Evolutionary conservation across 2,797 vertebrate genomes (phyloP).

Genomic region (Perodicticus potto): DNA sequence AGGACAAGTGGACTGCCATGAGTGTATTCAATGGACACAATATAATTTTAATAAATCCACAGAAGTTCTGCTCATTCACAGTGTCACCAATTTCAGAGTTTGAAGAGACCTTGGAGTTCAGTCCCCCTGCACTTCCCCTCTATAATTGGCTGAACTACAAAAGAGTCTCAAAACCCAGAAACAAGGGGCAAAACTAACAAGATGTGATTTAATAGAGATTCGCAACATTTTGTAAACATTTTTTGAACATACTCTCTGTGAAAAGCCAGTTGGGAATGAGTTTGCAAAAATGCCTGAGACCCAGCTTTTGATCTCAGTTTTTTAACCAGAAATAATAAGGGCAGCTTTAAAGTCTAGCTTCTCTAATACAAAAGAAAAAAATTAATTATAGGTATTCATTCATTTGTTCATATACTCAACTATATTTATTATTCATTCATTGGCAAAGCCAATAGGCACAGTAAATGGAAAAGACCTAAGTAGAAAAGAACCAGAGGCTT

Average conservation of each 20-base stretch:
- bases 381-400: not conserved
- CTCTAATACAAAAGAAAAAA: conserved; percentile 17
- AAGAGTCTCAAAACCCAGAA: not conserved
- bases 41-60: conserved; percentile 29
- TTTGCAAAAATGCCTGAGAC: not conserved
- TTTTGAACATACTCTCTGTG: not conserved
- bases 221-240: not conserved
- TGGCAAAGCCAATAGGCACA: not conserved
- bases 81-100: not conserved
- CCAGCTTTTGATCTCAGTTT: conserved; percentile 8
- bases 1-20: not conserved
- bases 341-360: conserved; percentile 3
- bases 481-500: not conserved
- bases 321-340: conserved; percentile 28
- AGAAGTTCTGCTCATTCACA: conserved; percentile 16
- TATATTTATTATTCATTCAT: conserved; percentile 8
- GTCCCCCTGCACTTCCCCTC: not conserved
- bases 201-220: not conserved
- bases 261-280: conserved; percentile 44
- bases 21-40: not conserved
- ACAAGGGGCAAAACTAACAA: not conserved
- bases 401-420: not conserved
- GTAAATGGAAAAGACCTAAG: not conserved
- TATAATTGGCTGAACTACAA: not conserved
- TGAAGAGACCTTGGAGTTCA: not conserved